Conservation (phyloP, 2,888 invertebrate genomes). For the Athalia rosae region DNA sequence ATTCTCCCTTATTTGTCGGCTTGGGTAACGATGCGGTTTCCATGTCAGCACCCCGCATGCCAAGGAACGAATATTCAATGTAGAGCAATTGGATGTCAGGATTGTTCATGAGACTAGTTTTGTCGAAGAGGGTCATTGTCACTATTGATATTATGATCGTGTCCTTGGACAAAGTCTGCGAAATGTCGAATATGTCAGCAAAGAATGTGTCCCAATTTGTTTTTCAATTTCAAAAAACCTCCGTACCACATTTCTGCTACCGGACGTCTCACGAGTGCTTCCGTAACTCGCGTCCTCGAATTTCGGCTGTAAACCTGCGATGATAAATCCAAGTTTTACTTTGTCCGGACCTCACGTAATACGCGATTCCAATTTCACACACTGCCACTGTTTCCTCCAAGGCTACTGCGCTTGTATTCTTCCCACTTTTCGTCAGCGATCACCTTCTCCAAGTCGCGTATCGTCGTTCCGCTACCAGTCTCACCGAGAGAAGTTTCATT, state of each 20-base stretch:
- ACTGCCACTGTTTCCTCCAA: conserved; percentile 7
- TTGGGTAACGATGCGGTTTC: conserved; percentile 62
- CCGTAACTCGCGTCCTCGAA: not conserved
- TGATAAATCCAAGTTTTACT: not conserved
- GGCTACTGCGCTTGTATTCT: conserved; percentile 52
- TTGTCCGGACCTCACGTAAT: not conserved
- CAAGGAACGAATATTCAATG: conserved; percentile 66
- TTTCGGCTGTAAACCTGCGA: conserved; percentile 21
- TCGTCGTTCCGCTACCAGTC: conserved; percentile 52
- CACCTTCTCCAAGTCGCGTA: conserved; percentile 57
- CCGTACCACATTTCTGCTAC: not conserved
- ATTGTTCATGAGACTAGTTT: conserved; percentile 55
- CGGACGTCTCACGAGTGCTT: not conserved
- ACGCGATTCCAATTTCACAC: conserved; percentile 34
- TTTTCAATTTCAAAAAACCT: not conserved
- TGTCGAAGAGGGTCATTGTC: conserved; percentile 56
- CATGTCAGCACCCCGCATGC: conserved; percentile 61
- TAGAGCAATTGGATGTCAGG: conserved; percentile 60
- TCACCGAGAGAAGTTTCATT: conserved; percentile 43
- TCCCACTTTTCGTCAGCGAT: conserved; percentile 61
- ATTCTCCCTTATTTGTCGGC: conserved; percentile 51
- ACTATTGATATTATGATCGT: conserved; percentile 60
- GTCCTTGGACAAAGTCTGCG: conserved; percentile 48
- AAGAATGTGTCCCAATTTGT: not conserved
- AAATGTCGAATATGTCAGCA: not conserved